phyloP scores from a whole-genome alignment of 2,797 vertebrate species.

The Brachymystax lenok region DNA sequence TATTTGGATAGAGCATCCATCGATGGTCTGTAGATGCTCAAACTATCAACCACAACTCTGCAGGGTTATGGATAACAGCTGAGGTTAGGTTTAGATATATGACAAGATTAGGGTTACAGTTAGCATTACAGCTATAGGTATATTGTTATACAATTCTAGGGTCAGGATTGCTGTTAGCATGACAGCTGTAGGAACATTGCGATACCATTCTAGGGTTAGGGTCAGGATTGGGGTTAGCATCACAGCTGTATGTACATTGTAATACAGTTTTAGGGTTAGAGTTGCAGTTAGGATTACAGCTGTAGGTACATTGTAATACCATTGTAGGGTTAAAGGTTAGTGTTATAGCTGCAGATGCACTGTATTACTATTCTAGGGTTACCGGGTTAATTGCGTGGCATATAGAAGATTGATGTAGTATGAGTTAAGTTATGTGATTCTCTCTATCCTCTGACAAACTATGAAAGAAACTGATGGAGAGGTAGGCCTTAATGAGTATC shows the following conservation, averaged over 20 bases:
- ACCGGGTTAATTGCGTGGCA: background rate
- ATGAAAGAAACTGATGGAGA: background rate
- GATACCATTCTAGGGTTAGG: no score
- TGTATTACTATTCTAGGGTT: background rate
- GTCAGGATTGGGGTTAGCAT: background rate
- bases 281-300: no score
- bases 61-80: background rate
- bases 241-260: no score
- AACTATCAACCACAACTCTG: background rate
- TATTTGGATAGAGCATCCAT: no score
- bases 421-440: background rate
- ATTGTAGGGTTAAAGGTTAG: background rate
- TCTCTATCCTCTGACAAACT: background rate
- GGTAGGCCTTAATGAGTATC: background rate
- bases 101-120: background rate
- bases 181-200: background rate
- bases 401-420: background rate
- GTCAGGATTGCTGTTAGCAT: background rate
- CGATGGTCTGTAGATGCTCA: no score
- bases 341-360: background rate
- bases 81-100: background rate
- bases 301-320: background rate
- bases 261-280: no score
- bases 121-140: background rate
- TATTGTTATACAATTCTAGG: background rate